Base-by-base conservation (phyloP, 2,797 vertebrate genomes). In the Platyrinchus mystaceus region DNA sequence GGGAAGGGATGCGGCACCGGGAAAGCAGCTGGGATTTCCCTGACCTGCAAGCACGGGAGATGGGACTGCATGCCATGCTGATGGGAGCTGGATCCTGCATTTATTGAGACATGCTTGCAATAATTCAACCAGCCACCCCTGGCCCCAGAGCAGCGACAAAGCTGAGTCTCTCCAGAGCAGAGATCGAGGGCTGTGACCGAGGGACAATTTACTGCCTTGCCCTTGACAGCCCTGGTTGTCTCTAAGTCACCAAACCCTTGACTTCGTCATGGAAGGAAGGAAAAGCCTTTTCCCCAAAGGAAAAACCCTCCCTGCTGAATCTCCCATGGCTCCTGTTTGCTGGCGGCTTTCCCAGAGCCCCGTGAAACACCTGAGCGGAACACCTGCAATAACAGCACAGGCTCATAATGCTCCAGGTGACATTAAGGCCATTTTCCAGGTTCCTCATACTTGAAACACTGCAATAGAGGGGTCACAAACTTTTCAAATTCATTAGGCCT, bases 371-470 rank as follows among this genome's bases (percentile, higher is more conserved):
- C 79, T 44, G 50, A 76, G 69, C 46, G 34, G 46, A 83, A 5
- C 14, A 6, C 18, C 76, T 12, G 2, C 32, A n/a, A 30, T 15
- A 78, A 84, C 94, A 66, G 41, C 43, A 36, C 24, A 2, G 39
- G 60, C 66, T 68, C 62, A 18, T 39, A 36, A 44, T 3, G 41
- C 63, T n/a, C 52, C 32, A 10, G 6, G 46, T 39, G 46, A 81
- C 78, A 86, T 81, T 74, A 49, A 67, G 76, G 41, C 78, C 24
- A 68, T 79, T 68, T 90, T 93, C 88, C 86, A 94, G 90, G 36
- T 56, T 81, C 47, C 22, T 30, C 90, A 26, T 52, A 14, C 44
- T 64, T 37, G 58, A 89, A 78, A 62, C 1, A 5, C 52, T 34
- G 71, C 74, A 43, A 77, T 41, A 89, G 46, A 82, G 84, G 73